A percentile compares a stretch with the other conserved stretches of the same genome.
These are phyloP conservation scores for Etheostoma cragini DNA, from an alignment of 2,113 vertebrate species.

Conservation along the genomic window DNA sequence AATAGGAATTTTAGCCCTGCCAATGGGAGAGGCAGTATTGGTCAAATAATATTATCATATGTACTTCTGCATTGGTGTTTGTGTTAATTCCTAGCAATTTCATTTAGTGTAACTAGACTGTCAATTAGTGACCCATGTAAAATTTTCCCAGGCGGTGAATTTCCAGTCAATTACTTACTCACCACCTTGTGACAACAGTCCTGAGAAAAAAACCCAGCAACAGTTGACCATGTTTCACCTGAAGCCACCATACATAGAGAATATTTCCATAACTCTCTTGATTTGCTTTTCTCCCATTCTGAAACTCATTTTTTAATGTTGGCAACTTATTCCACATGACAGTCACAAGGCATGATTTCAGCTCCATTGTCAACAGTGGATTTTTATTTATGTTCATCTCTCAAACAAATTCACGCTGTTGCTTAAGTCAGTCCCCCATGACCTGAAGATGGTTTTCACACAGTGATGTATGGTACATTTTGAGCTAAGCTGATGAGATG, in stretches of 20 bases:
- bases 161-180: conserved; percentile 4
- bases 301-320: conserved; percentile 41
- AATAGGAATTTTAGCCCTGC: background rate
- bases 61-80: background rate
- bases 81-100: background rate
- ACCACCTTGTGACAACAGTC: conserved; percentile 21
- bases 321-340: conserved; percentile 71
- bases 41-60: background rate
- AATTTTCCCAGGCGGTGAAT: background rate
- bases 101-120: background rate
- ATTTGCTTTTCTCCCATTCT: conserved; percentile 1
- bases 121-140: background rate
- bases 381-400: conserved; percentile 66
- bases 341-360: conserved; percentile 75
- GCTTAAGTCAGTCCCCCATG: conserved; percentile 36
- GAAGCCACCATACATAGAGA: background rate
- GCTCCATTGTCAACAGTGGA: conserved; percentile 41
- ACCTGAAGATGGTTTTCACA: conserved; percentile 23
- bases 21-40: background rate
- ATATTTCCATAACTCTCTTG: conserved; percentile 28
- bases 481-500: conserved; percentile 2
- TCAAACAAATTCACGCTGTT: conserved; percentile 53
- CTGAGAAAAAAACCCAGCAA: background rate
- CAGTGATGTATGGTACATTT: conserved; percentile 21
- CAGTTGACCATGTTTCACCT: background rate